Evolutionary conservation across 2,797 vertebrate genomes (phyloP).

Genomic region (Malacoctenus gilli): DNA sequence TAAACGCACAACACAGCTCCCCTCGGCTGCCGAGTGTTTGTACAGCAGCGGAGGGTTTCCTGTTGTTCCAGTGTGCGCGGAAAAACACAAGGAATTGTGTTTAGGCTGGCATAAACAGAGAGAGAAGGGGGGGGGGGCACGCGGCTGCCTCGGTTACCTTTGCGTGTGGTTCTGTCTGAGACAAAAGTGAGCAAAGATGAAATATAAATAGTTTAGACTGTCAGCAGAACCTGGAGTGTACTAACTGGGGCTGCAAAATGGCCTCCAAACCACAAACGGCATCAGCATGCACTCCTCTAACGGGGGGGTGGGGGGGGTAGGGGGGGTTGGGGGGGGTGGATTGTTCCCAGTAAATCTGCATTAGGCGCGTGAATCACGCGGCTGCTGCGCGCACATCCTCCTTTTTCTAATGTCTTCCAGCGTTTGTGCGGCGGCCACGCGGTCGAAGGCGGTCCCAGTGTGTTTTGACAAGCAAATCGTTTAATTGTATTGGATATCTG

Average conservation of each 20-base stretch:
- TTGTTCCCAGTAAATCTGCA: too few relatives aligned
- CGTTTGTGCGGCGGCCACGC: constrained; percentile 2
- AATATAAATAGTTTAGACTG: constrained; percentile 40
- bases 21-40: not conserved
- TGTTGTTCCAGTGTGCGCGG: not conserved
- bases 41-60: not conserved
- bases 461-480: constrained; percentile 57
- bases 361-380: too few relatives aligned
- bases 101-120: constrained; percentile 16
- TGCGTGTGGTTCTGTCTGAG: constrained; percentile 12
- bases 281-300: constrained; percentile 1
- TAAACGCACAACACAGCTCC: not conserved
- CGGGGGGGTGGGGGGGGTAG: too few relatives aligned
- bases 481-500: constrained; percentile 54
- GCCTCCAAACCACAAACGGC: not conserved
- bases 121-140: too few relatives aligned
- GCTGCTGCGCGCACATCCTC: too few relatives aligned
- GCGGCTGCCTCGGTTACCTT: constrained; percentile 37
- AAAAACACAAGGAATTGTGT: not conserved
- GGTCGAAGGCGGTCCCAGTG: constrained; percentile 19
- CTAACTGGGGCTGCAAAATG: constrained; percentile 20
- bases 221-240: constrained; percentile 2
- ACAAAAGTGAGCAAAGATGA: constrained; percentile 9
- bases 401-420: constrained; percentile 4
- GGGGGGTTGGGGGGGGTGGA: too few relatives aligned